Percentiles rank a stretch among this genome's conserved stretches.
phyloP scores from a whole-genome alignment of 2,888 invertebrate genomes.

The Prosopocoilus inquinatus region DNA sequence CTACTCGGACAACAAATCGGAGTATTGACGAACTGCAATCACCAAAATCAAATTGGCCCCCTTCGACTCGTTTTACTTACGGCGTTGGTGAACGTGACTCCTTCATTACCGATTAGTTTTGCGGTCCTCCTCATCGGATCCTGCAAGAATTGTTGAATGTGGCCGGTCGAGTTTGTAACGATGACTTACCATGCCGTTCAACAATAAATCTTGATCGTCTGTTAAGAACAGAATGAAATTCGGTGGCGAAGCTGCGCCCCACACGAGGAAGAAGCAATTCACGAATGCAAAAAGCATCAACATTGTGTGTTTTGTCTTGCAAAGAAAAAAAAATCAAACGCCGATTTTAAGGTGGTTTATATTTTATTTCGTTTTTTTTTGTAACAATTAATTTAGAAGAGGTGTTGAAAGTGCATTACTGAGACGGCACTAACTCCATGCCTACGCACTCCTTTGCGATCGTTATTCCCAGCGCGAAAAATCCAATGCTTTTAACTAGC shows the following conservation, averaged over 20 bases:
- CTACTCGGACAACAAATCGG: slow-evolving; percentile 91
- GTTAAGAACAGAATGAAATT: slow-evolving; percentile 80
- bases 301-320: background rate
- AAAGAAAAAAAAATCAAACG: background rate
- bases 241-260: slow-evolving; percentile 45
- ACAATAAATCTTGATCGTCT: slow-evolving; percentile 81
- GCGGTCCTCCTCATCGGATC: slow-evolving; percentile 65
- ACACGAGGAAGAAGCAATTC: slow-evolving; percentile 3
- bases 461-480: slow-evolving; percentile 74
- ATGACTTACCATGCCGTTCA: slow-evolving; percentile 72
- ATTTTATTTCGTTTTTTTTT: background rate
- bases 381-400: no score
- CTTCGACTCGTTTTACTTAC: slow-evolving; percentile 60
- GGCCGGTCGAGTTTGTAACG: background rate
- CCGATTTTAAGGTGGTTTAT: background rate
- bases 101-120: slow-evolving; percentile 61
- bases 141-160: slow-evolving; percentile 51
- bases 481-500: slow-evolving; percentile 74
- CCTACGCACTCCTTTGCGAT: slow-evolving; percentile 78
- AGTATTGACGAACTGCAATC: slow-evolving; percentile 72
- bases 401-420: background rate
- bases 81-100: slow-evolving; percentile 70
- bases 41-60: slow-evolving; percentile 6
- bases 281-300: slow-evolving; percentile 5
- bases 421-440: slow-evolving; percentile 56